Percentiles rank a stretch among this genome's conserved stretches.
phyloP scores from a whole-genome alignment of 2,888 invertebrate species.

The Zonitis immaculata region DNA sequence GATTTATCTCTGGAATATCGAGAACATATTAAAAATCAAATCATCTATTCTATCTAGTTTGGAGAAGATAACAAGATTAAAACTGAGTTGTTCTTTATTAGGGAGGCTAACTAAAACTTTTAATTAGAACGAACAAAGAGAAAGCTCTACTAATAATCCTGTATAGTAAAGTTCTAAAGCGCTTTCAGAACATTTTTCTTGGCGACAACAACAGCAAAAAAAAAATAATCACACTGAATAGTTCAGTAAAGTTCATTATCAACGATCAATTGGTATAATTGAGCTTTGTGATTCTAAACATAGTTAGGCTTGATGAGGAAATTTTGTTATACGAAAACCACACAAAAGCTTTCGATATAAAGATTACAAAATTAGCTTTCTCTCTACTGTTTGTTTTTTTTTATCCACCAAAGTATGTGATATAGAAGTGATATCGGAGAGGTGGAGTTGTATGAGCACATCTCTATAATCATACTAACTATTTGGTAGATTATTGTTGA shows the following conservation, averaged over 20 bases:
- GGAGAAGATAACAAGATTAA: background rate
- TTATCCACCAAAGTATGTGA: background rate
- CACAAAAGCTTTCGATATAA: too few species aligned
- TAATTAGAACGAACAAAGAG: background rate
- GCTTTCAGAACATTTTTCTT: background rate
- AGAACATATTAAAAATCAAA: background rate
- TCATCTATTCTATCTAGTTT: background rate
- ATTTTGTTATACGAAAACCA: background rate
- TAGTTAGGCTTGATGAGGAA: background rate
- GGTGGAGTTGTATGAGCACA: constrained; percentile 6
- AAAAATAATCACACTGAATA: background rate
- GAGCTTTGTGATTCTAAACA: background rate
- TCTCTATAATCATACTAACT: constrained; percentile 29
- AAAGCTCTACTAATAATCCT: background rate
- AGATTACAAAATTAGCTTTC: background rate
- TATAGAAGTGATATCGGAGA: background rate
- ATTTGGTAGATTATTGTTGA: constrained; percentile 14
- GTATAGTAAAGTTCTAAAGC: background rate
- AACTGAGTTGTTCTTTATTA: background rate
- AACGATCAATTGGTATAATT: too few species aligned
- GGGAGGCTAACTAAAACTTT: background rate
- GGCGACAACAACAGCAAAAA: background rate
- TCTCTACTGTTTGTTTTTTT: background rate
- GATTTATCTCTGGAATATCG: background rate
- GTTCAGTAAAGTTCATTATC: background rate